phyloP scores from a whole-genome alignment of 1,140 invertebrate species.

The Littorina saxatilis region DNA sequence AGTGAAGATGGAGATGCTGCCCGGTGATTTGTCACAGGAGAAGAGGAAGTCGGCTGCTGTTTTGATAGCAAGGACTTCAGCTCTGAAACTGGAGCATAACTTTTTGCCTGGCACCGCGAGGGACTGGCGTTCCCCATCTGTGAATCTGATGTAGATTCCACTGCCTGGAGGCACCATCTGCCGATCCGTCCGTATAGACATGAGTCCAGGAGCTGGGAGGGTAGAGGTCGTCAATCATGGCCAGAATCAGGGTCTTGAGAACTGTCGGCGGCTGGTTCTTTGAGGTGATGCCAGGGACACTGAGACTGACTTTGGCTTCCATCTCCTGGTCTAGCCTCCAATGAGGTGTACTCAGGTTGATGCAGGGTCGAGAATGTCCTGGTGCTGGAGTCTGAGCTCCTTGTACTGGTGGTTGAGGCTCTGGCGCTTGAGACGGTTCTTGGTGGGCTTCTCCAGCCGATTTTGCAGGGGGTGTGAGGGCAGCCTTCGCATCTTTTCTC shows the following conservation, averaged over 20 bases:
- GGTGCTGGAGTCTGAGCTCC: neutral
- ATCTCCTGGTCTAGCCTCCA: constrained; percentile 9
- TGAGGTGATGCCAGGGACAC: neutral
- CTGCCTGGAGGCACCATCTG: neutral
- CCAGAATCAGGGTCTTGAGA: constrained; percentile 22
- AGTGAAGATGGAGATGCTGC: no score
- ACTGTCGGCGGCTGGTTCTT: constrained; percentile 1
- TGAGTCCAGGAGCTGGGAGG: constrained; percentile 9
- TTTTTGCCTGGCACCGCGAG: neutral
- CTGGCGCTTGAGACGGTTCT: constrained; percentile 37
- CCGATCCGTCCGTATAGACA: constrained; percentile 19
- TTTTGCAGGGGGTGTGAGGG: constrained; percentile 32
- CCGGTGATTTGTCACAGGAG: neutral
- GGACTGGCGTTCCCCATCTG: neutral
- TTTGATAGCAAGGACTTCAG: neutral
- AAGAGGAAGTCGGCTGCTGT: neutral
- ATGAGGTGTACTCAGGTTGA: neutral
- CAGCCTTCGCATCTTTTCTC: constrained; percentile 24
- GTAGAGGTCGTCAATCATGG: constrained; percentile 1
- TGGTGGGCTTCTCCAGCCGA: constrained; percentile 22
- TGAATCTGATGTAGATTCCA: neutral
- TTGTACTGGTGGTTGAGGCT: constrained; percentile 34
- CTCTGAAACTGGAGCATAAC: constrained; percentile 8
- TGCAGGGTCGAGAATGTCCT: neutral
- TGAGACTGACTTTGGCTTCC: constrained; percentile 3